Evolutionary conservation across 2,113 vertebrate genomes (phyloP).

Genomic region (Seriola dumerili): DNA sequence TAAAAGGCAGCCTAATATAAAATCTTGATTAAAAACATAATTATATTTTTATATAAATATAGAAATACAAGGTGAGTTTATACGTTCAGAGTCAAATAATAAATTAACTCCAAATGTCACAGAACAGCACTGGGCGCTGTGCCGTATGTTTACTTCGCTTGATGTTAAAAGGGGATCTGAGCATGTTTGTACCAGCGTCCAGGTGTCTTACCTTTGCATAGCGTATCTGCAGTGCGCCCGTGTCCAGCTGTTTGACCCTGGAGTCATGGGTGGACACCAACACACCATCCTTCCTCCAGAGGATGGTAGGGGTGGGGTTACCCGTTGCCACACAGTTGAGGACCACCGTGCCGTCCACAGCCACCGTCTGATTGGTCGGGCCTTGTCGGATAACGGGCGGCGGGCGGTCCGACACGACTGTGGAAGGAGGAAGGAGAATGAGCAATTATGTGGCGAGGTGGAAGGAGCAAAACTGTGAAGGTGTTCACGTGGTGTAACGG

Average conservation of each 20-base stretch:
- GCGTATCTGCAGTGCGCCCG: conserved; percentile 92
- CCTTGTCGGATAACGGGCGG: conserved; percentile 97
- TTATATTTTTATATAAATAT: background rate
- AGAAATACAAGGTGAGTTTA: background rate
- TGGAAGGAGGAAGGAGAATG: conserved; percentile 39
- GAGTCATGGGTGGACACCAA: conserved; percentile 95
- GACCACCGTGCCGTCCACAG: conserved; percentile 93
- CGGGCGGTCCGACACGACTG: conserved; percentile 97
- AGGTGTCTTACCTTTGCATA: conserved; percentile 92
- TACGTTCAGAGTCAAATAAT: background rate
- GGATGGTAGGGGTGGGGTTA: conserved; percentile 91
- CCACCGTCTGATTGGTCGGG: conserved; percentile 96
- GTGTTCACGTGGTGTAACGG: conserved; percentile 28
- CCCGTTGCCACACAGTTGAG: conserved; percentile 92
- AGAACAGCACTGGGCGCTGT: background rate
- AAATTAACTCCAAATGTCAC: conserved; percentile 9
- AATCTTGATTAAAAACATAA: conserved; percentile 7
- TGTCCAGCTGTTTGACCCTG: conserved; percentile 94
- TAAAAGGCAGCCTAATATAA: conserved; percentile 25
- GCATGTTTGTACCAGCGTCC: background rate
- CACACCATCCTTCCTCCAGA: conserved; percentile 95
- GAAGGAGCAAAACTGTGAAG: conserved; percentile 27
- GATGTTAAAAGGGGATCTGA: conserved; percentile 6
- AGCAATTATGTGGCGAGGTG: conserved; percentile 31
- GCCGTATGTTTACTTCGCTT: background rate